Evolutionary conservation across 2,113 vertebrate genomes (phyloP).

Genomic region (Tricholaema leucomelas): DNA sequence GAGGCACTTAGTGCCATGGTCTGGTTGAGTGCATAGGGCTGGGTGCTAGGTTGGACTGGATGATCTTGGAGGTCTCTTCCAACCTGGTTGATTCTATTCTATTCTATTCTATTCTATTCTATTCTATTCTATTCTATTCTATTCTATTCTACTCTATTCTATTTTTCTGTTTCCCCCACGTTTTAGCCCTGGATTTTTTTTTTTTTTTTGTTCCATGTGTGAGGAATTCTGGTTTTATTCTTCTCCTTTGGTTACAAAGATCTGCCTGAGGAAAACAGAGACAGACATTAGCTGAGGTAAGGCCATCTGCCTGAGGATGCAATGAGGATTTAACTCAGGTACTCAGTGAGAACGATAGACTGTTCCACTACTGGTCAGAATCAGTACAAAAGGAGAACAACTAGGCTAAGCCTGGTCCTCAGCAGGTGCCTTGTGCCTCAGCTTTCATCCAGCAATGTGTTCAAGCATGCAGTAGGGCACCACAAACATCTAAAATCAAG

Average conservation of each 20-base stretch:
- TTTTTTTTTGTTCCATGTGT: neutral
- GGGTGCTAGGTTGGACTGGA: too few species aligned
- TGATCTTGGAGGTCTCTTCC: too few species aligned
- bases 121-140: too few species aligned
- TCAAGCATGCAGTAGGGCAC: neutral
- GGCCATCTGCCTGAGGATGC: neutral
- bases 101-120: too few species aligned
- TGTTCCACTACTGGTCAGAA: neutral
- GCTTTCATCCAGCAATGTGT: neutral
- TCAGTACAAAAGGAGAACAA: neutral
- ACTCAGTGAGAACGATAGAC: neutral
- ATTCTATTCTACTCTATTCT: too few species aligned
- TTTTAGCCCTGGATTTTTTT: neutral
- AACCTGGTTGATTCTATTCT: too few species aligned
- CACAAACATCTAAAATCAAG: neutral
- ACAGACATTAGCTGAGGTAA: neutral
- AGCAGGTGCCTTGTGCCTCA: neutral
- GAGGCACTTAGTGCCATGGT: too few species aligned
- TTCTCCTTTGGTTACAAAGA: neutral
- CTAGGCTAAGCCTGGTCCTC: neutral
- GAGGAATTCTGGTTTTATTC: neutral
- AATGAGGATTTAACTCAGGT: neutral
- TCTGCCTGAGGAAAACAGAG: neutral
- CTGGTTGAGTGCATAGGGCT: too few species aligned
- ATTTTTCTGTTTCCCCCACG: neutral